A percentile compares a stretch with the other conserved stretches of the same genome.
These are phyloP conservation scores for Caenorhabditis sp. DNA, from an alignment of 2,888 invertebrate genomes.

Conservation along the genomic window DNA sequence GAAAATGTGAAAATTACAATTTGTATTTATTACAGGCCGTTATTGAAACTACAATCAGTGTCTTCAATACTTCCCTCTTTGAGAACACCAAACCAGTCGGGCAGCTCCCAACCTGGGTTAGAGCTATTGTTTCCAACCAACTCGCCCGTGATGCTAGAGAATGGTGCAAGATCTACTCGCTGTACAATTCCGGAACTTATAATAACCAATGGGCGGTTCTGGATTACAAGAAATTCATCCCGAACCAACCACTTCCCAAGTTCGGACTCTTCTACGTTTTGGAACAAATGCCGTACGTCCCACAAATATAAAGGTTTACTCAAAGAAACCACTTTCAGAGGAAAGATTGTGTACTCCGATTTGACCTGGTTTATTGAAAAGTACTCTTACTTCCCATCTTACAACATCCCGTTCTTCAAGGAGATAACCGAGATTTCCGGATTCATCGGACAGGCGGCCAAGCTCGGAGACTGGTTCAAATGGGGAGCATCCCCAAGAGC, in stretches of 20 bases:
- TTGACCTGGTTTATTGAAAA: conserved; percentile 75
- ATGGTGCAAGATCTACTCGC: conserved; percentile 86
- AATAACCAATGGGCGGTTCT: conserved; percentile 90
- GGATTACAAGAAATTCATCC: conserved; percentile 85
- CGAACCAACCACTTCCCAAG: conserved; percentile 79
- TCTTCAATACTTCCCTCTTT: conserved; percentile 86
- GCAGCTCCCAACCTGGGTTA: conserved; percentile 83
- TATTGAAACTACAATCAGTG: conserved; percentile 87
- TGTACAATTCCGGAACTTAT: conserved; percentile 87
- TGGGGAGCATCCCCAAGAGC: conserved; percentile 82
- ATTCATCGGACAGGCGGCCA: conserved; percentile 81
- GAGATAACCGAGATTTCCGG: conserved; percentile 84
- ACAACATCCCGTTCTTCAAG: conserved; percentile 85
- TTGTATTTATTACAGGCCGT: conserved; percentile 81
- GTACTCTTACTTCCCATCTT: conserved; percentile 86
- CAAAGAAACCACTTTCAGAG: conserved; percentile 69
- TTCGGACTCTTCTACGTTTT: conserved; percentile 84
- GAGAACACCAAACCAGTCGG: conserved; percentile 84
- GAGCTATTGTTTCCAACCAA: conserved; percentile 89
- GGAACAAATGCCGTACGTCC: conserved; percentile 84
- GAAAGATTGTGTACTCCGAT: conserved; percentile 73
- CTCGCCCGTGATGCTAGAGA: conserved; percentile 85
- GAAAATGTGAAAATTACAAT: conserved; percentile 1
- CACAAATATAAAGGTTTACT: neutral
- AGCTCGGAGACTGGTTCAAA: conserved; percentile 83